Evolutionary conservation across 2,113 vertebrate genomes (phyloP), one percentile per base, ranked within the genome.

Genomic region (Guaruba guarouba): DNA sequence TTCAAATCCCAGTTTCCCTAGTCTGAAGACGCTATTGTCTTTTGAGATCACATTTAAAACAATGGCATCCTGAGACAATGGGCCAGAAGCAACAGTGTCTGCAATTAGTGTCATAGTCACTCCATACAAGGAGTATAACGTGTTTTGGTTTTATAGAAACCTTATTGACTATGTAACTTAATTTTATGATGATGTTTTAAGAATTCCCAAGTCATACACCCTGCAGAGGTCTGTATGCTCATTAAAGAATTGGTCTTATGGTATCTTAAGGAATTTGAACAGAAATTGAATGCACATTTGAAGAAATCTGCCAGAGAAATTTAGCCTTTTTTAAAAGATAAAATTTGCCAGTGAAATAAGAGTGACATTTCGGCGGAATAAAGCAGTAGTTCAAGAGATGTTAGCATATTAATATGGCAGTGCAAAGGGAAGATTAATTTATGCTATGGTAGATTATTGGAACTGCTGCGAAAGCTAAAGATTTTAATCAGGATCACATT

Each of bases 1-100:
- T 55, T 92, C 37, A 85, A 97, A 95, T 92, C 73, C 64, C 64
- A 35, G 14, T 73, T 85, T 91, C 89, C 63, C 81, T 48, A 51
- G 33, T 87, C 80, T 73, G 68, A 95, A 96, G 89, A 87, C 37
- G 28, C 81, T 62, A 9, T 62, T 84, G 83, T 80, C 88, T 95
- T 90, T 75, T 64, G 82, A 93, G 64, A 91, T 83, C 76, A 76
- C 85, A 82, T 95, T 92, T 96, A 83, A 95, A 93, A 95, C 87
- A 94, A 86, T 79, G 63, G 64, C 64, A 88, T 73, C 88, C 95
- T 51, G 54, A 94, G 93, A 96, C 94, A 93, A 90, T 55, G 16
- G 80, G 66, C 86, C 85, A 78, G 84, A 94, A 90, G 75, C 69
- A 69, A 48, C 27, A 20, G 44, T 68, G 51, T 67, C 66, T 88